phyloP scores from a whole-genome alignment of 2,113 vertebrate genomes.

The Nasalis larvatus region DNA sequence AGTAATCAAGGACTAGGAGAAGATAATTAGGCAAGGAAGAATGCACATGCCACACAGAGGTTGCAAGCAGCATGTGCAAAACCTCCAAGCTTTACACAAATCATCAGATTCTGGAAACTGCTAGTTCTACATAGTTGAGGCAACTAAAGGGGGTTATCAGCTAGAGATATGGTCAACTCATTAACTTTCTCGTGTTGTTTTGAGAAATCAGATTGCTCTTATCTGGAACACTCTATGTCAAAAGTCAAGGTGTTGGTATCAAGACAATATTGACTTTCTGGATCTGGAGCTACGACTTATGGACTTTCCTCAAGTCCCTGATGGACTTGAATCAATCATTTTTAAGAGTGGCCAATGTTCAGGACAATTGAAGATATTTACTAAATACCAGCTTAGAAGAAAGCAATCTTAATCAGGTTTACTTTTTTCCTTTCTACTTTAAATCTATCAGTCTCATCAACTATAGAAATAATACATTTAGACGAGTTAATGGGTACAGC shows the following conservation, averaged over 20 bases:
- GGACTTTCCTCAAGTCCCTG: neutral
- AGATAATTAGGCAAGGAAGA: neutral
- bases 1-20: neutral
- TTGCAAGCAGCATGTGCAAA: neutral
- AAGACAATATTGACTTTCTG: conserved; percentile 20
- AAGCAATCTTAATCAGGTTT: neutral
- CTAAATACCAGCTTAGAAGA: conserved; percentile 29
- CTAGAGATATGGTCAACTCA: neutral
- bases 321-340: neutral
- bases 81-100: neutral
- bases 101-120: neutral
- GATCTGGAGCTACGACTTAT: conserved; percentile 7
- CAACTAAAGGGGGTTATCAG: neutral
- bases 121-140: neutral
- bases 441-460: conserved; percentile 15
- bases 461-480: neutral
- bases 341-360: conserved; percentile 18
- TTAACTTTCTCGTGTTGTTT: neutral
- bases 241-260: conserved; percentile 24
- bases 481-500: too few relatives aligned
- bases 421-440: neutral
- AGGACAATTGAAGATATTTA: conserved; percentile 28
- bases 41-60: neutral
- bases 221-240: neutral
- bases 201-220: conserved; percentile 12